Conservation (phyloP, 2,113 vertebrate genomes). For the Ia io region DNA sequence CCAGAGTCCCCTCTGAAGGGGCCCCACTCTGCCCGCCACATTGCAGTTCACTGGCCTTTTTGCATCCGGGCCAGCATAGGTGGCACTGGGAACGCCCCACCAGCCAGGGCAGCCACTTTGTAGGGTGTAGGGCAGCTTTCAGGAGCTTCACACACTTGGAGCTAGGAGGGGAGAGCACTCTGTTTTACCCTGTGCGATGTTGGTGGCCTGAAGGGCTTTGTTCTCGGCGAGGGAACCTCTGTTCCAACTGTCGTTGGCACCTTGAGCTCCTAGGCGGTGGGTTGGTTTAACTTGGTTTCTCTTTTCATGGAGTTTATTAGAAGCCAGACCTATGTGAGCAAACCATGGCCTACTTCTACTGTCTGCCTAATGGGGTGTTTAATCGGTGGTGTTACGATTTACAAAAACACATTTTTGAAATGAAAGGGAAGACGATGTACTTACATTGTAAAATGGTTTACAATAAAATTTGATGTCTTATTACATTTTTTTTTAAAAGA, state of each 20-base stretch:
- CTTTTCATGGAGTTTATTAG: slow-evolving; percentile 60
- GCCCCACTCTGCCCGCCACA: neutral
- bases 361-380: slow-evolving; percentile 63
- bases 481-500: slow-evolving; percentile 46
- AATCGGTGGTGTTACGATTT: slow-evolving; percentile 67
- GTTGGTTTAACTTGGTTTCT: slow-evolving; percentile 39
- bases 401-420: slow-evolving; percentile 50
- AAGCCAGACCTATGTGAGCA: slow-evolving; percentile 61
- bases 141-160: slow-evolving; percentile 57
- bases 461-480: slow-evolving; percentile 88
- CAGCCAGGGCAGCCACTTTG: slow-evolving; percentile 27
- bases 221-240: slow-evolving; percentile 13
- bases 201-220: slow-evolving; percentile 53
- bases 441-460: slow-evolving; percentile 86
- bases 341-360: slow-evolving; percentile 69
- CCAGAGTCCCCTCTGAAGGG: neutral
- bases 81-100: neutral
- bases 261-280: slow-evolving; percentile 36
- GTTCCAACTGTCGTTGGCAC: slow-evolving; percentile 3
- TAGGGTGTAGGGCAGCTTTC: slow-evolving; percentile 58
- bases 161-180: slow-evolving; percentile 64
- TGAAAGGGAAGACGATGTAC: slow-evolving; percentile 80
- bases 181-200: slow-evolving; percentile 73
- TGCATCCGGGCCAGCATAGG: neutral
- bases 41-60: neutral